Evolutionary conservation across 1,140 invertebrate genomes (phyloP).

Genomic region (Pseudomyrmex concolor): DNA sequence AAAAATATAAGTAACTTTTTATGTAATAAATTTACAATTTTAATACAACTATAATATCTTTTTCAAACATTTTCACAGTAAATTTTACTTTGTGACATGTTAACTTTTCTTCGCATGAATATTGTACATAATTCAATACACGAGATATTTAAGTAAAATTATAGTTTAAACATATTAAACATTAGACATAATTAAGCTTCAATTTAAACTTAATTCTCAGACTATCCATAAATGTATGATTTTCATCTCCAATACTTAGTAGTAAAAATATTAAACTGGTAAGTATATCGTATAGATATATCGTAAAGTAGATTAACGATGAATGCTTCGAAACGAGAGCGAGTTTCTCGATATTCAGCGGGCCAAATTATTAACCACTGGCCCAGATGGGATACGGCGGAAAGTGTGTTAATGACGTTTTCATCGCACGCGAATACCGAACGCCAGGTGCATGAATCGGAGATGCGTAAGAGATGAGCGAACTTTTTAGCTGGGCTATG

Average conservation of each 20-base stretch:
- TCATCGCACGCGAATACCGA: conserved; percentile 35
- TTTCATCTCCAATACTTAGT: neutral
- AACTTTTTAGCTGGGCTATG: conserved; percentile 21
- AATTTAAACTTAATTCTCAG: neutral
- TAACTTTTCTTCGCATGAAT: neutral
- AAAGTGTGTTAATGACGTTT: conserved; percentile 54
- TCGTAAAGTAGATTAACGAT: conserved; percentile 38
- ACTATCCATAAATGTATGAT: neutral
- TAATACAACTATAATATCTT: neutral
- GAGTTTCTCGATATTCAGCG: conserved; percentile 38
- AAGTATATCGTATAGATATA: conserved; percentile 4
- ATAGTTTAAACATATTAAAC: no score
- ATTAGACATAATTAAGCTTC: no score
- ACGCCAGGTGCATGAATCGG: conserved; percentile 30
- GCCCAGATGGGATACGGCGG: conserved; percentile 37
- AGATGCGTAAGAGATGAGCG: conserved; percentile 21
- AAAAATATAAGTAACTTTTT: neutral
- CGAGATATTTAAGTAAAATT: neutral
- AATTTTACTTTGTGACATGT: neutral
- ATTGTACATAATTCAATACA: neutral
- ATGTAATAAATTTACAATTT: neutral
- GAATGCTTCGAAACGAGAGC: conserved; percentile 49
- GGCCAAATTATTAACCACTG: conserved; percentile 44
- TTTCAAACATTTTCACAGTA: neutral
- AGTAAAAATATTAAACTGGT: conserved; percentile 9